Conservation (phyloP, 2,113 vertebrate genomes). For the Charina bottae region DNA sequence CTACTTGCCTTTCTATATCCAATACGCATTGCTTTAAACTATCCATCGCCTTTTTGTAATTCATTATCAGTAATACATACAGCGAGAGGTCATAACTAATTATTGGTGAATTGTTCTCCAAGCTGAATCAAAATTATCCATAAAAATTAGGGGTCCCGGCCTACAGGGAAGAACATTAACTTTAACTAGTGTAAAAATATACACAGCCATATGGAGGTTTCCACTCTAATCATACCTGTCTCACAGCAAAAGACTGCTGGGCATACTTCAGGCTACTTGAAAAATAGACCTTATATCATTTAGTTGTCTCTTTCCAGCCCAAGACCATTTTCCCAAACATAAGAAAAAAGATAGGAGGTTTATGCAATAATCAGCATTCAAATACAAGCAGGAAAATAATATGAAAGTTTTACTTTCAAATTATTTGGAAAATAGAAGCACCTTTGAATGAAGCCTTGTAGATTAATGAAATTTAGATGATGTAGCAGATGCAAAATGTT, state of each 20-base stretch:
- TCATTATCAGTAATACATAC: too few species aligned
- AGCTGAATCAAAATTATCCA: too few species aligned
- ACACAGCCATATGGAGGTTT: too few species aligned
- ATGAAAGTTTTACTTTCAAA: conserved; percentile 4
- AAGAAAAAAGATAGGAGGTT: conserved; percentile 1
- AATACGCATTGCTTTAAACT: too few species aligned
- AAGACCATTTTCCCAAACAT: accelerated
- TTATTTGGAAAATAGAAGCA: conserved; percentile 31
- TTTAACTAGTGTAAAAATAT: too few species aligned
- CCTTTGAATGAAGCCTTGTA: conserved; percentile 34
- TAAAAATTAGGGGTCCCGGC: too few species aligned
- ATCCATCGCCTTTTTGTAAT: too few species aligned
- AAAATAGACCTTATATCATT: not conserved
- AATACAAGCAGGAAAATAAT: not conserved
- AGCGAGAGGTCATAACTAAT: too few species aligned
- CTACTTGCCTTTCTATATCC: too few species aligned
- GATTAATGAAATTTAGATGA: conserved; percentile 40
- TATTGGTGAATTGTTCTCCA: too few species aligned
- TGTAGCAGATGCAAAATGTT: conserved; percentile 50
- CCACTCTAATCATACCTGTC: not conserved
- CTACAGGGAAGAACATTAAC: too few species aligned
- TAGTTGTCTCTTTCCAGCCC: not conserved
- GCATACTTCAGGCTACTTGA: conserved; percentile 29
- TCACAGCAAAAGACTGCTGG: conserved; percentile 6
- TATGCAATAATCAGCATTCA: conserved; percentile 20